phyloP scores from a whole-genome alignment of 2,797 vertebrate species.

The Balearica regulorum region DNA sequence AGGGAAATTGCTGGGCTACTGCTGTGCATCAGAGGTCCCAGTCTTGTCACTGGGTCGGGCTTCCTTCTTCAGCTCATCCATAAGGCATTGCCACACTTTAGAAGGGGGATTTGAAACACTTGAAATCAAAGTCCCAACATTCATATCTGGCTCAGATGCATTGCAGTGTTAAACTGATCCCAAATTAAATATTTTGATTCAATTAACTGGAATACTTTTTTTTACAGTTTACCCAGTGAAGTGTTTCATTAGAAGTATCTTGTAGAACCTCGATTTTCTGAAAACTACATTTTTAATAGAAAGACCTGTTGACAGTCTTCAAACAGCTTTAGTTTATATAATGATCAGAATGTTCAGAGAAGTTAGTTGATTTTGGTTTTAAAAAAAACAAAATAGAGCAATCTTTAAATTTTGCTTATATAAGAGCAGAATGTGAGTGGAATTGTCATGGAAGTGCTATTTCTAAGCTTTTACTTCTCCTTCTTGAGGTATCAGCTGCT shows the following conservation, averaged over 20 bases:
- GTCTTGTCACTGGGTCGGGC: not conserved
- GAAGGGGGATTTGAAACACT: not conserved
- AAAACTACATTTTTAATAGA: not conserved
- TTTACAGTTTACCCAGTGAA: not conserved
- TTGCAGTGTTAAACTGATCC: not conserved
- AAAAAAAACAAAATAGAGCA: not conserved
- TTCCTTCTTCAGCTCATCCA: not conserved
- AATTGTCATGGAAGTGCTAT: not conserved
- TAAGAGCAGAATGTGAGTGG: not conserved
- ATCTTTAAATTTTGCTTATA: not conserved
- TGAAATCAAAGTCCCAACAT: not conserved
- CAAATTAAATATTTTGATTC: not conserved
- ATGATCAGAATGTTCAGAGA: not conserved
- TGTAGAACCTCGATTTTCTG: not conserved
- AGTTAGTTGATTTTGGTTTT: not conserved
- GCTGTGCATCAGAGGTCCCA: not conserved
- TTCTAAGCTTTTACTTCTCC: not conserved
- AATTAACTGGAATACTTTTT: not conserved
- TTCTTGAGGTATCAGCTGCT: not conserved
- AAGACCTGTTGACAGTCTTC: not conserved
- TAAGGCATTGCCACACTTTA: not conserved
- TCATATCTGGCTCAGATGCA: not conserved
- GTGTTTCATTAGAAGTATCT: not conserved
- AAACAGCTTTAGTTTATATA: not conserved
- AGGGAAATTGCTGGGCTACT: not conserved